Base-by-base conservation (phyloP, 2,113 vertebrate species). In the Indicator maculatus region DNA sequence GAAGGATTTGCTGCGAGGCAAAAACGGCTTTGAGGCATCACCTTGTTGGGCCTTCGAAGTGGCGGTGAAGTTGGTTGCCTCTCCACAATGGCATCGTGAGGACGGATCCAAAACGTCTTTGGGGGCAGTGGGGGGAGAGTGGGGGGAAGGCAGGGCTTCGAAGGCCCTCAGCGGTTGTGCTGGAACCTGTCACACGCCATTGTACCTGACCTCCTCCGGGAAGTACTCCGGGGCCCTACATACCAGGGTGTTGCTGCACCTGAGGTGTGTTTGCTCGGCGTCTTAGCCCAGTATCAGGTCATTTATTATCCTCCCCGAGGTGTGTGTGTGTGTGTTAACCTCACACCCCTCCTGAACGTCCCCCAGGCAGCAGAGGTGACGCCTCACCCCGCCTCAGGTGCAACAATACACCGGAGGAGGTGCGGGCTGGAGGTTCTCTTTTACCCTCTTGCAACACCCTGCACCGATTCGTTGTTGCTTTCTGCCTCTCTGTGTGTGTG, bases 251-350 rank as follows among this genome's bases (percentile, higher is more conserved):
- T 30, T 63, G 77, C 79, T 95, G 87, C 83, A 72, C 91, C 94
- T 83, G 85, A 96, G 95, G 77, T 93, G 92, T 83, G 89, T 86
- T 94, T 93, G 76, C 82, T 66, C 19, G 5, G 47, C 21, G 0
- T 8, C n/a, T 75, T 88, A 58, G 86, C 56, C 14, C 6, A 39
- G 73, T 53, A 27, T 21, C 45, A 8, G 47, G 26, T 76, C 81
- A 4, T 78, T 95, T 86, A 19, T 70, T 78, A 28, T 69, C 31
- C 20, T 55, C 31, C 60, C 63, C 13, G 31, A 75, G 83, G 70
- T 63, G 65, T 36, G 39, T 53, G 31, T 52, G 50, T 61, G 61
- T 36, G 33, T 58, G 27, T 52, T 59, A 45, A 39, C 50, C 9
- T 17, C 60, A 19, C 3, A 2, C 81, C 30, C 39, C 20, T 38